Conservation (phyloP, 2,113 vertebrate species). For the Tapirus terrestris region DNA sequence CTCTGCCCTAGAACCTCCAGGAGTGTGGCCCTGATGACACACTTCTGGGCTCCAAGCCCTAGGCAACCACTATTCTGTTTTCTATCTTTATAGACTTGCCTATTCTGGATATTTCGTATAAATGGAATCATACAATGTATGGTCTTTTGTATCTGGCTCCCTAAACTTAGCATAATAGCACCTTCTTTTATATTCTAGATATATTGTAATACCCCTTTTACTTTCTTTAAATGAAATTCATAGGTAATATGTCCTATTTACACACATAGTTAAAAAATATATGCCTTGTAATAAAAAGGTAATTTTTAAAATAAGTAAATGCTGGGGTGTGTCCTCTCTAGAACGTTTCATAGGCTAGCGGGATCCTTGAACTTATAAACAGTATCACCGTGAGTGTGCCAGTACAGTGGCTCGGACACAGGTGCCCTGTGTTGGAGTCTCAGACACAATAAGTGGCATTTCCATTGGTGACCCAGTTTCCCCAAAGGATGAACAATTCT, state of each 20-base stretch:
- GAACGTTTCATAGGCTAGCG: neutral
- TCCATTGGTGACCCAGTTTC: neutral
- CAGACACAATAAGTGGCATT: neutral
- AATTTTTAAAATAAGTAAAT: neutral
- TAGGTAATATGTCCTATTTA: neutral
- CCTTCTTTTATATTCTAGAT: neutral
- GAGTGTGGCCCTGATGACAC: too few relatives aligned
- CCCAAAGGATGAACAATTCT: neutral
- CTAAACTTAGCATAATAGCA: neutral
- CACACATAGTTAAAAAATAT: neutral
- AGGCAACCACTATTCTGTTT: too few relatives aligned
- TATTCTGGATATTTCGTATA: too few relatives aligned
- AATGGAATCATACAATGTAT: too few relatives aligned
- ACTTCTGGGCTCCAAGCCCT: too few relatives aligned
- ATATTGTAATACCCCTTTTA: neutral
- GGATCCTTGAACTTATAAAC: neutral
- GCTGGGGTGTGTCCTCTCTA: neutral
- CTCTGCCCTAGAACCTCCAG: too few relatives aligned
- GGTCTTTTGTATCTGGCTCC: neutral
- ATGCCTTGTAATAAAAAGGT: neutral
- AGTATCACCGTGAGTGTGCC: accelerated
- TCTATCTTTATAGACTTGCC: too few relatives aligned
- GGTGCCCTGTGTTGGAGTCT: neutral
- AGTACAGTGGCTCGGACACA: accelerated
- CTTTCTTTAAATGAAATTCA: neutral